These are phyloP conservation scores for Microcaecilia unicolor DNA, from an alignment of 2,797 vertebrate species.

Conservation along the genomic window DNA sequence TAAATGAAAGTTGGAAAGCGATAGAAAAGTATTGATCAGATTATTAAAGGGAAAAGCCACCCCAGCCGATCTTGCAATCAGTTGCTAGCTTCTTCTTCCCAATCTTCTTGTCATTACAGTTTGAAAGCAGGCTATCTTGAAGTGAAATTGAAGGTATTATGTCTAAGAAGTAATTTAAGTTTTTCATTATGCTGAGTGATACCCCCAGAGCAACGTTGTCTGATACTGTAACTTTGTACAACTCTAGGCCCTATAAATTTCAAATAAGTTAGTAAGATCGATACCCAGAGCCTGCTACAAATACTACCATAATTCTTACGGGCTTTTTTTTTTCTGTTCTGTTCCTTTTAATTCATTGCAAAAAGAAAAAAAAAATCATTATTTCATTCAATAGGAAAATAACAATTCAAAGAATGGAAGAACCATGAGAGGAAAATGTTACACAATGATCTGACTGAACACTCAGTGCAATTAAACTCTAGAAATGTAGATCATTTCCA, in stretches of 20 bases:
- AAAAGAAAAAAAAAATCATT: conserved; percentile 11
- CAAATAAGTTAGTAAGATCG: conserved; percentile 43
- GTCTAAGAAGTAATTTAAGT: conserved; percentile 18
- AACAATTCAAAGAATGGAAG: no score
- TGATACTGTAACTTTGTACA: conserved; percentile 29
- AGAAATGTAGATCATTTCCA: no score
- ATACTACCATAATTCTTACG: conserved; percentile 43
- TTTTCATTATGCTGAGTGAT: conserved; percentile 38
- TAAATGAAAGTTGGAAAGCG: conserved; percentile 19
- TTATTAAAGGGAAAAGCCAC: conserved; percentile 13
- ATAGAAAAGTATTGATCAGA: conserved; percentile 2
- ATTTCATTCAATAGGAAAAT: conserved; percentile 19
- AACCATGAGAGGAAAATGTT: no score
- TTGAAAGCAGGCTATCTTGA: conserved; percentile 1
- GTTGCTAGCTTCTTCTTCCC: conserved; percentile 7
- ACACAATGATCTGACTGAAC: no score
- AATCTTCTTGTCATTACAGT: conserved; percentile 5
- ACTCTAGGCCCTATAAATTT: conserved; percentile 30
- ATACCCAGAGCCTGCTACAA: conserved; percentile 47
- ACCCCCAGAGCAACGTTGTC: conserved; percentile 18
- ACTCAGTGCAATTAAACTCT: no score
- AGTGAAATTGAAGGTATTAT: conserved; percentile 14
- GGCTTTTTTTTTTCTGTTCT: conserved; percentile 26
- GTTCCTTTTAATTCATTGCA: conserved; percentile 32
- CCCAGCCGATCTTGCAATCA: not conserved